Conservation (phyloP, 2,113 vertebrate species). For the Oryzias celebensis region DNA sequence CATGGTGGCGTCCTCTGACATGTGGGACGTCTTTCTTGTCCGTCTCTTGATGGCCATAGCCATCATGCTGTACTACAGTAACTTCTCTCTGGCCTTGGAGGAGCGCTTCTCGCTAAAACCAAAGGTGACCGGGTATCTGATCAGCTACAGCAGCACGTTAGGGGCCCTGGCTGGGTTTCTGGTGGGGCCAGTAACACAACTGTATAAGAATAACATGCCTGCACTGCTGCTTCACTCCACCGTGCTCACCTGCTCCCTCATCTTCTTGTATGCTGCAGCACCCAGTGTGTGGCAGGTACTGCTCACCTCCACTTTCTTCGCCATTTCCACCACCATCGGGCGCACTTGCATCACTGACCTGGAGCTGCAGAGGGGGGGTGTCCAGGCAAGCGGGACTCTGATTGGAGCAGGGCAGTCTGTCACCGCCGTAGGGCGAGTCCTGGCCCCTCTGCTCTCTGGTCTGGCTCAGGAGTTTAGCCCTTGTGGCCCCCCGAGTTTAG, state of each 20-base stretch:
- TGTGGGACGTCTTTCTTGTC: conserved; percentile 90
- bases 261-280: conserved; percentile 81
- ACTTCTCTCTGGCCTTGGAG: conserved; percentile 91
- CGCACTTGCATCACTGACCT: conserved; percentile 90
- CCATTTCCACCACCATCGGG: conserved; percentile 89
- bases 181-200: conserved; percentile 83
- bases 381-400: conserved; percentile 84
- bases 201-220: conserved; percentile 82
- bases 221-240: conserved; percentile 86
- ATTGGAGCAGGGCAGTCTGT: conserved; percentile 93
- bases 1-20: conserved; percentile 80
- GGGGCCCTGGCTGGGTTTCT: conserved; percentile 86
- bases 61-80: conserved; percentile 92
- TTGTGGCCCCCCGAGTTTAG: conserved; percentile 87
- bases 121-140: conserved; percentile 84
- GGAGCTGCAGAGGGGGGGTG: conserved; percentile 82
- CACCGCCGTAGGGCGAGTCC: conserved; percentile 86
- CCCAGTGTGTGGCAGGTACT: conserved; percentile 79
- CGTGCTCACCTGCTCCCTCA: conserved; percentile 78
- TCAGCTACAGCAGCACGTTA: conserved; percentile 89
- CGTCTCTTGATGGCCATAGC: conserved; percentile 89
- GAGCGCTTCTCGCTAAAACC: conserved; percentile 90
- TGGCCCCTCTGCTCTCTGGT: conserved; percentile 89
- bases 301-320: conserved; percentile 85
- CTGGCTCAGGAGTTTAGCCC: conserved; percentile 91